phyloP scores from a whole-genome alignment of 2,888 invertebrate species.

The Hemithea aestivaria region DNA sequence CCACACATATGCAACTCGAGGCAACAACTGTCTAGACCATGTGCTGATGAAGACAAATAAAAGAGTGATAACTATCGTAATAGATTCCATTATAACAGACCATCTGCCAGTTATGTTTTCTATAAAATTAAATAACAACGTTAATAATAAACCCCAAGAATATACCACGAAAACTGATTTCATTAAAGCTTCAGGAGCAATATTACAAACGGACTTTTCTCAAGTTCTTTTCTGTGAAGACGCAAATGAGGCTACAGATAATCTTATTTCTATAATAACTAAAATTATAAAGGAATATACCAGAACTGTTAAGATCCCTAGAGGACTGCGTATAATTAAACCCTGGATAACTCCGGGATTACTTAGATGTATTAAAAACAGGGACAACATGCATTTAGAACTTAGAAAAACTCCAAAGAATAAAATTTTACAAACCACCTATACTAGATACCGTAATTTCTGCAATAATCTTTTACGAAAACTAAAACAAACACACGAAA shows the following conservation, averaged over 20 bases:
- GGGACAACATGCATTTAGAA: constrained; percentile 11
- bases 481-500: constrained; percentile 11
- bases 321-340: constrained; percentile 1
- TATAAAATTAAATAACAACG: background rate
- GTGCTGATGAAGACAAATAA: background rate
- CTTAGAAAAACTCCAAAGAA: constrained; percentile 3
- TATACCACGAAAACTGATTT: too few relatives aligned
- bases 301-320: background rate
- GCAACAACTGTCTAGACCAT: constrained; percentile 5
- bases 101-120: constrained; percentile 2
- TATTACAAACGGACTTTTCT: too few relatives aligned
- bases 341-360: constrained; percentile 12
- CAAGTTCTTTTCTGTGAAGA: too few relatives aligned
- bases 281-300: background rate
- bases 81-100: constrained; percentile 4
- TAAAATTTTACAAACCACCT: constrained; percentile 1
- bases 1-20: background rate
- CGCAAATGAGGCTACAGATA: too few relatives aligned
- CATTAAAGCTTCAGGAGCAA: too few relatives aligned
- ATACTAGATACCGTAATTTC: constrained; percentile 10
- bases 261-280: too few relatives aligned
- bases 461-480: constrained; percentile 12
- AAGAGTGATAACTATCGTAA: background rate
- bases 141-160: background rate
- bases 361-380: constrained; percentile 11